Base-by-base conservation (phyloP, 2,888 invertebrate species). In the Nasonovia ribisnigri region DNA sequence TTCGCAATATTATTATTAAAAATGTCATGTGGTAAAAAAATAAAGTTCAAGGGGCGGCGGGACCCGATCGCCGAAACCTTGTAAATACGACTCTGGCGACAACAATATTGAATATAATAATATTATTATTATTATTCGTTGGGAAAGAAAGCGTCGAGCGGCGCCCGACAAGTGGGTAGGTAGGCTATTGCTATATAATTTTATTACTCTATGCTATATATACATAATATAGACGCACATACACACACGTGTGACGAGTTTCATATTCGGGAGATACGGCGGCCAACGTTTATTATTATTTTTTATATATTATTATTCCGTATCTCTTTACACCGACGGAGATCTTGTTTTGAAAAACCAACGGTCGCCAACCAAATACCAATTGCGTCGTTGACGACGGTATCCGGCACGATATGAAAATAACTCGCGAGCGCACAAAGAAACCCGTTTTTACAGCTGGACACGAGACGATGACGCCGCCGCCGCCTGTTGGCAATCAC, bases 361-460 rank as follows among this genome's bases (percentile, higher is more conserved):
- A 46, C 86, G n/a, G 43, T 84, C 42, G 43, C n/a, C n/a, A 42
- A 36, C 77, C 51, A 46, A 46, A 46, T n/a, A n/a, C 46, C 46
- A 51, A 90, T 51, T 67, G 48, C 91, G 84, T 84, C 46, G 86
- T 57, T 54, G 54, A 54, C 57, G 57, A 46, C 86, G n/a, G 86
- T 89, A 90, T 93, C 93, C 93, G 90, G 90, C 86, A 93, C 60
- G 36, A 60, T 60, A 92, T 93, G 93, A 93, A 93, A 93, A 93
- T 93, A 93, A 93, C 90, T 93, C 46, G 54, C n/a, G 46, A 60
- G 29, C 46, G 84, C 67, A 93, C 93, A 93, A 90, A 93, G 93
- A 93, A 93, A 93, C 93, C 48, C 51, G 93, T 93, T 93, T 93
- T 90, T 87, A 77, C 88, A 88, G 88, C 67, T 87, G 92, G 92